Base-by-base conservation (phyloP, 2,888 invertebrate genomes). In the Drosophila longiperda region DNA sequence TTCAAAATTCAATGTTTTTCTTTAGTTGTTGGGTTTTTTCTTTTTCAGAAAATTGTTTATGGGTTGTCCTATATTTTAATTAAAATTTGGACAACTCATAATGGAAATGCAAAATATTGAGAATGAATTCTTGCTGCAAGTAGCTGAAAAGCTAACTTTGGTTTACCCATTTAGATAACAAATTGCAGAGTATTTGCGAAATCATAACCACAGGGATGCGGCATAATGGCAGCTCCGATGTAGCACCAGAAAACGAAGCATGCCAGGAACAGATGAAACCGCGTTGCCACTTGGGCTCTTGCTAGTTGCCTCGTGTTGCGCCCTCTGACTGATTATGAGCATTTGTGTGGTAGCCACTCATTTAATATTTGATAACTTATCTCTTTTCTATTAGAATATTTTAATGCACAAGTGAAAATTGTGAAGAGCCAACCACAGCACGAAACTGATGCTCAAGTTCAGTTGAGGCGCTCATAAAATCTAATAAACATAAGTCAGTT, bases 371-470 rank as follows among this genome's bases (percentile, higher is more conserved):
- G 73, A 87, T 79, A 81, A 84, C 78, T 89, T 89, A 87, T 87
- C 86, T 86, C 78, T 83, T 88, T 87, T 87, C 86, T 88, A 87
- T 87, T 87, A 86, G 86, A 88, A 80, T 82, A 83, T 88, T 88
- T 86, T 73, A 86, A 72, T 72, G 72, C 48, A 73, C 66, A 74
- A 58, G 69, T 71, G 61, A 66, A 66, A 75, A 69, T 66, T 66
- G 73, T 63, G 65, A 52, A 59, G 64, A 57, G 69, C 7, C 66
- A 79, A 74, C 84, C 83, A 52, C 67, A 80, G 66, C 48, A 40
- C 59, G 33, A 38, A 57, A 42, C 29, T 42, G n/a, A 64, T 67
- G 73, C 61, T 38, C n/a, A 26, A 38, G 55, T 67, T 61, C 54
- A 70, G 57, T 57, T 57, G 29, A 32, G 40, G 66, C 65, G 68